Base-by-base conservation (phyloP, 2,113 vertebrate species). In the Platichthys flesus region DNA sequence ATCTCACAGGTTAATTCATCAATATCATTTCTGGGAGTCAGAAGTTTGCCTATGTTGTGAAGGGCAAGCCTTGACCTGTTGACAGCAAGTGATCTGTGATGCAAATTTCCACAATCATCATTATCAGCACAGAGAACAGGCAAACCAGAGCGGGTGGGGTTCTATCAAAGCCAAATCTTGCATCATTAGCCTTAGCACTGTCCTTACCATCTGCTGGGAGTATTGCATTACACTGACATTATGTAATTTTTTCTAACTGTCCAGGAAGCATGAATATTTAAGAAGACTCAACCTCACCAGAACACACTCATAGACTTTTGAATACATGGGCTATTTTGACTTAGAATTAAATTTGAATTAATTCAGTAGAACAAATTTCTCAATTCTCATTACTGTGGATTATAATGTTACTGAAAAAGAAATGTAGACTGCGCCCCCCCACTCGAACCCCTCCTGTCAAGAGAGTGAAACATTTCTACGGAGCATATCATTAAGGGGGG, bases 401-500 rank as follows among this genome's bases (percentile, higher is more conserved):
- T 40, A 16, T 26, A 15, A 57, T 65, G 24, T 55, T 52, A 59
- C 5, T 55, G 45, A 63, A 78, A 76, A 81, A 74, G 18, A 79
- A 88, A 81, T 85, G 51, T 72, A 89, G 37, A 66, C 51, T 31
- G 28, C 5, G 5, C 28, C 28, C 28, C 23, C 23, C 20, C 75
- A 14, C 42, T 3, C 2, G 14, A 10, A n/a, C 28, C 51, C 18
- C 18, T 52, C 51, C 31, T 31, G 31, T 31, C 31, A 31, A 31
- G 31, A 74, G 76, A 78, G 81, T 85, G 86, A 91, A 90, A 88
- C 31, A 87, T 90, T 85, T 81, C 71, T 76, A 80, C 79, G 91
- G 88, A 90, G 79, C 73, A 81, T 78, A 88, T 88, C 76, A 89
- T 90, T 92, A 89, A 83, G 45, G 56, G 35, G 21, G 21, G 40